Evolutionary conservation across 2,797 vertebrate species (phyloP).

Genomic region (Acropternis orthonyx): DNA sequence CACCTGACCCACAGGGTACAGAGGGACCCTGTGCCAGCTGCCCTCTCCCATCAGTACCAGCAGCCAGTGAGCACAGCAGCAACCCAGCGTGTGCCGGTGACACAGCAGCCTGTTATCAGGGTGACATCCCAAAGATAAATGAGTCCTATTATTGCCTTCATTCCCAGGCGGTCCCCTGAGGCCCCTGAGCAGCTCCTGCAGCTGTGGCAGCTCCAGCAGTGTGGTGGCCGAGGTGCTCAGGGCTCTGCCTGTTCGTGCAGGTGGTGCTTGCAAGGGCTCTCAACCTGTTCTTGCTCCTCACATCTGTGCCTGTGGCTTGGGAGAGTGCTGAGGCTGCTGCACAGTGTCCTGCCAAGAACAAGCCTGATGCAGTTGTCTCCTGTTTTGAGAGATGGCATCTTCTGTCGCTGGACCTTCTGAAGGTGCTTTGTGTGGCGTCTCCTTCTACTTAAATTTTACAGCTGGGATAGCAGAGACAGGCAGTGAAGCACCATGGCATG

Average conservation of each 20-base stretch:
- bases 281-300: background rate
- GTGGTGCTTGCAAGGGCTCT: background rate
- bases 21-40: background rate
- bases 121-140: background rate
- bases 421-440: background rate
- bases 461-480: background rate
- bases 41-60: background rate
- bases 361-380: background rate
- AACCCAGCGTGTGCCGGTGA: rapidly evolving
- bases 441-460: background rate
- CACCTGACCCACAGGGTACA: rapidly evolving
- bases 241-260: rapidly evolving
- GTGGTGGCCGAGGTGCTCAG: rapidly evolving
- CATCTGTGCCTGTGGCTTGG: rapidly evolving
- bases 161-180: background rate
- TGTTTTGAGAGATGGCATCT: background rate
- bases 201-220: background rate
- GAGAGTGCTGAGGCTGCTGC: background rate
- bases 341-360: rapidly evolving
- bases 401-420: background rate
- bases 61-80: background rate
- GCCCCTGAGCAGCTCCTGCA: background rate
- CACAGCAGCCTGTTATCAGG: background rate
- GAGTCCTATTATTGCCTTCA: background rate
- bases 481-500: rapidly evolving